A percentile compares a stretch with the other conserved stretches of the same genome.
Conservation (phyloP, 1,140 invertebrate species). For the Streblospio benedicti region DNA sequence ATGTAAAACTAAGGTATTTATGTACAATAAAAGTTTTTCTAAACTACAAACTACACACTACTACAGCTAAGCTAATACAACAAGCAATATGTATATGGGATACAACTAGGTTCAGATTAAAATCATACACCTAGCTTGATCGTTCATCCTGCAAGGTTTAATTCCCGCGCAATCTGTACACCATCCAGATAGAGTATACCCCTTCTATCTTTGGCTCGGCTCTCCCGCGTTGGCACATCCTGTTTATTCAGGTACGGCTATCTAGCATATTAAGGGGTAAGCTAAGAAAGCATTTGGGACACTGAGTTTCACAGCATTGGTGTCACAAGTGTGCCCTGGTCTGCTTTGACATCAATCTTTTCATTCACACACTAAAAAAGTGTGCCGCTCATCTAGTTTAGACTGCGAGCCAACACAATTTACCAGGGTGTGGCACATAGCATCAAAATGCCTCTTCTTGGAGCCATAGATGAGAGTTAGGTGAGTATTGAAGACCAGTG, state of each 20-base stretch:
- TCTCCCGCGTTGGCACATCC: background rate
- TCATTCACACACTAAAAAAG: background rate
- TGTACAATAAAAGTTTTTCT: no score
- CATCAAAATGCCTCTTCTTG: background rate
- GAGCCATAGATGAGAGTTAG: constrained; percentile 7
- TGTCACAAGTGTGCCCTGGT: background rate
- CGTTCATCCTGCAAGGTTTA: background rate
- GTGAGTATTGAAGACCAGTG: constrained; percentile 1
- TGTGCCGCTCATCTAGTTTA: background rate
- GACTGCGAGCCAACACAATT: background rate
- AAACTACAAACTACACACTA: no score
- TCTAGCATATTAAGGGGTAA: background rate
- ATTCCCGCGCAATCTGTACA: background rate
- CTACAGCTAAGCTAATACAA: no score
- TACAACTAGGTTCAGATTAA: no score
- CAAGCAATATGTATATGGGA: no score
- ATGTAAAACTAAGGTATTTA: no score
- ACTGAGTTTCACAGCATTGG: background rate
- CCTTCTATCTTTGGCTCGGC: background rate
- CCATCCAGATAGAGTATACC: background rate
- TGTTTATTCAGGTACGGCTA: background rate
- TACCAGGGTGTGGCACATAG: background rate
- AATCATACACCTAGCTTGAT: constrained; percentile 3
- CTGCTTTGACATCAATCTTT: background rate
- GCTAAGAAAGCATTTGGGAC: background rate